phyloP scores from a whole-genome alignment of 2,888 invertebrate species.

The Sialis lutaria region DNA sequence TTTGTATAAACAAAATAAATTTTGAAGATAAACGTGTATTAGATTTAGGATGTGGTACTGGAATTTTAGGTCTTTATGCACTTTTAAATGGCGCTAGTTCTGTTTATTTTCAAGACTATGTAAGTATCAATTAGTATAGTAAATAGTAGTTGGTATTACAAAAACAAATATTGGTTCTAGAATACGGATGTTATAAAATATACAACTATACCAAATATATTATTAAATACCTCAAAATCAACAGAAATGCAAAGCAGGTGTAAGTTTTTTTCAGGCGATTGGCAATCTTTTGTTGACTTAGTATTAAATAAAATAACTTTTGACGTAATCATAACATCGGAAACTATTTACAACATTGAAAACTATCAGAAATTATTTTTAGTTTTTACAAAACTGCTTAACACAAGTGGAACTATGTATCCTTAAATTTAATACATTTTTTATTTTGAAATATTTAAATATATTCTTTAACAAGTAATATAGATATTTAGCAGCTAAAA shows the following conservation, averaged over 20 bases:
- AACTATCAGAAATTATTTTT: slow-evolving; percentile 62
- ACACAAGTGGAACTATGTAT: slow-evolving; percentile 44
- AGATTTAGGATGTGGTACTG: slow-evolving; percentile 88
- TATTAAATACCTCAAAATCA: slow-evolving; percentile 40
- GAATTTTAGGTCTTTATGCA: slow-evolving; percentile 70
- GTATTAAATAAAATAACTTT: slow-evolving; percentile 49
- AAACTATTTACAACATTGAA: slow-evolving; percentile 76
- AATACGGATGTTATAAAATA: slow-evolving; percentile 67
- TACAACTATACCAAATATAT: slow-evolving; percentile 68
- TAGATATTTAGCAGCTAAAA: slow-evolving; percentile 71
- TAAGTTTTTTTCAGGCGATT: slow-evolving; percentile 49
- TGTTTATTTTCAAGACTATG: slow-evolving; percentile 89
- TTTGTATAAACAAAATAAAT: slow-evolving; percentile 24
- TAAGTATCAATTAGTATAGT: slow-evolving; percentile 29
- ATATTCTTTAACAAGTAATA: not conserved
- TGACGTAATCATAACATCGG: slow-evolving; percentile 77
- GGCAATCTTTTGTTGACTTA: slow-evolving; percentile 31
- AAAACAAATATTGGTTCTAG: slow-evolving; percentile 32
- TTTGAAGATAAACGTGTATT: slow-evolving; percentile 42
- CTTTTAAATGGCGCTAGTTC: slow-evolving; percentile 40
- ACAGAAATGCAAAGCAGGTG: slow-evolving; percentile 22
- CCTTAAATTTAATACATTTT: slow-evolving; percentile 17
- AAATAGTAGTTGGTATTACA: slow-evolving; percentile 1
- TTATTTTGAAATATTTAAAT: not conserved
- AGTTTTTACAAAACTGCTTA: slow-evolving; percentile 44